Evolutionary conservation across 2,113 vertebrate species (phyloP).

Genomic region (Hepsetus odoe): DNA sequence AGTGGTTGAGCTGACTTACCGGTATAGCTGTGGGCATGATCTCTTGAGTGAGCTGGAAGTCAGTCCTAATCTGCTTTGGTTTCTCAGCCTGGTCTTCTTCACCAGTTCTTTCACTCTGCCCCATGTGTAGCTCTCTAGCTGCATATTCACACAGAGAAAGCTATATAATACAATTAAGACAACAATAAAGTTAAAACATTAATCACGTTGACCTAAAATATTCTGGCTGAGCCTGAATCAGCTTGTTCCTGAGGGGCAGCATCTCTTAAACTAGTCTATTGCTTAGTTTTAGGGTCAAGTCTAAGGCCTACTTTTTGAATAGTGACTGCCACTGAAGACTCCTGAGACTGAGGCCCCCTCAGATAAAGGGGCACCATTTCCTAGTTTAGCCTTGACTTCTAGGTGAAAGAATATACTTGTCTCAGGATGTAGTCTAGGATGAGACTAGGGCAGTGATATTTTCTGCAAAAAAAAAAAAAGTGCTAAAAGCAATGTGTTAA

Average conservation of each 20-base stretch:
- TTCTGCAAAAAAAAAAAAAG: neutral
- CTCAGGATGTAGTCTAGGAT: too few species aligned
- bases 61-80: slow-evolving; percentile 75
- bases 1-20: slow-evolving; percentile 63
- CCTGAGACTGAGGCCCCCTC: too few species aligned
- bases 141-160: slow-evolving; percentile 24
- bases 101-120: slow-evolving; percentile 80
- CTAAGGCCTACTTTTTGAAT: too few species aligned
- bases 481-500: neutral
- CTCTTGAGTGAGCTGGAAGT: slow-evolving; percentile 79
- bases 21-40: slow-evolving; percentile 86
- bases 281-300: too few species aligned
- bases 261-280: too few species aligned
- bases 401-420: too few species aligned
- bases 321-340: too few species aligned
- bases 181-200: neutral
- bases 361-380: too few species aligned
- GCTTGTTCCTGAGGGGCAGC: too few species aligned
- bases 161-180: neutral
- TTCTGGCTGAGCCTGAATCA: too few species aligned
- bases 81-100: slow-evolving; percentile 76
- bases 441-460: too few species aligned
- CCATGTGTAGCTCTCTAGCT: slow-evolving; percentile 79
- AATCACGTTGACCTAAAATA: neutral
- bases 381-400: too few species aligned